Base-by-base conservation (phyloP, 1,140 invertebrate genomes). In the Leptoteleia sp. region DNA sequence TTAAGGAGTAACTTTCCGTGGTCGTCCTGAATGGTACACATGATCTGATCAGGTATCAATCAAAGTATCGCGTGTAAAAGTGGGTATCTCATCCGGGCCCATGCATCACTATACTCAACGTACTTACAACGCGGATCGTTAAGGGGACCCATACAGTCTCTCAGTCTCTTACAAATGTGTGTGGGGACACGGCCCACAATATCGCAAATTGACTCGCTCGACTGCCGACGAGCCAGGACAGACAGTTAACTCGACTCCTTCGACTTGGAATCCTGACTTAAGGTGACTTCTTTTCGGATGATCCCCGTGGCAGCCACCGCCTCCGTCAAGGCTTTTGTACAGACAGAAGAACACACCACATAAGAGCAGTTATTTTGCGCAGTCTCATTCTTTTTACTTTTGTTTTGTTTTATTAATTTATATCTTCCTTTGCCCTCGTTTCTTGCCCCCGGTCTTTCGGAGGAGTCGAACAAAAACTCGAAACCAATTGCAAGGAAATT, bases 221-320 rank as follows among this genome's bases (percentile, higher is more conserved):
- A 55, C 50, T 57, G 45, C 54, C 25, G 68, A 62, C 64, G 79
- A 78, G 76, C 71, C 67, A 55, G 65, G 25, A 50, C 38, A 73
- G 65, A 76, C 33, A 59, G 71, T 83, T 80, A 86, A 85, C 81
- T 84, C 82, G 83, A 82, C n/a, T 79, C 82, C 79, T 82, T 84
- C n/a, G n/a, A n/a, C 57, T 80, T 83, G 81, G 77, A 72, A 80
- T 84, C 84, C 61, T 45, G 81, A 81, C 81, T 82, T 81, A 88
- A 75, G 81, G 70, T 82, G 83, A 87, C 61, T 71, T 86, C 83
- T 86, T 90, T 90, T 82, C 89, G 79, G 87, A 90, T 89, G 82
- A 87, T 83, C 73, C 89, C 88, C 70, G 87, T 89, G 61, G 88
- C 88, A 85, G 88, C 88, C 81, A 90, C 87, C 78, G 88, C 85